phyloP scores from a whole-genome alignment of 2,113 vertebrate species.

The Platichthys stellatus region DNA sequence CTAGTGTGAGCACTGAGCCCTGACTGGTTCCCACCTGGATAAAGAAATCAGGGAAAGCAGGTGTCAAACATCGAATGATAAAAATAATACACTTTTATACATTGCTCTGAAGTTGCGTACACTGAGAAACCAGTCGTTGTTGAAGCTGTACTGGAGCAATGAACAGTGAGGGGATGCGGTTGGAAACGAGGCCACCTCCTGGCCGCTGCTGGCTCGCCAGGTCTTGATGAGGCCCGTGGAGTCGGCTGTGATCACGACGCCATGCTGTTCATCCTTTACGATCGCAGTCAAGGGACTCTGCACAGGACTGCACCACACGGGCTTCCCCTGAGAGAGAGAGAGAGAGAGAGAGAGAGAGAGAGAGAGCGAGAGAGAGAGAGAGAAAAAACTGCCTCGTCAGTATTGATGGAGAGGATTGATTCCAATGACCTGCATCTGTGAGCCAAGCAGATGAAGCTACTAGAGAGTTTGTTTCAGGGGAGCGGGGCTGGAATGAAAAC shows the following conservation, averaged over 20 bases:
- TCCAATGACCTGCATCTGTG: background rate
- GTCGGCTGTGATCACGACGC: constrained; percentile 75
- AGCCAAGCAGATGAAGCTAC: background rate
- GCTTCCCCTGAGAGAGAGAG: constrained; percentile 67
- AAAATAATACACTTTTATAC: background rate
- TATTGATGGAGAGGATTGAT: background rate
- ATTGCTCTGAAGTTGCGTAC: constrained; percentile 59
- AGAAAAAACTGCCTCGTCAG: background rate
- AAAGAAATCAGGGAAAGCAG: background rate
- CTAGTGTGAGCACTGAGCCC: constrained; percentile 69
- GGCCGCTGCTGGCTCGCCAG: constrained; percentile 76
- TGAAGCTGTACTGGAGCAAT: constrained; percentile 67
- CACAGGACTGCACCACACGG: constrained; percentile 79
- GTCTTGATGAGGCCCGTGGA: constrained; percentile 64
- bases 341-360: background rate
- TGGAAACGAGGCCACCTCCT: constrained; percentile 70
- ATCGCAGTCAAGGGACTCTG: constrained; percentile 77
- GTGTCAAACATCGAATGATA: background rate
- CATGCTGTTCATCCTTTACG: constrained; percentile 57
- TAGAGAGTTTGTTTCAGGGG: background rate
- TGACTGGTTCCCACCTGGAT: constrained; percentile 72
- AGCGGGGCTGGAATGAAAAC: background rate
- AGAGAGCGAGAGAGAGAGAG: background rate
- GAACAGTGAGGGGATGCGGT: constrained; percentile 46
- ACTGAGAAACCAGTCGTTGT: constrained; percentile 69